Conservation (phyloP, 2,113 vertebrate genomes). For the Oreochromis tanganicae region DNA sequence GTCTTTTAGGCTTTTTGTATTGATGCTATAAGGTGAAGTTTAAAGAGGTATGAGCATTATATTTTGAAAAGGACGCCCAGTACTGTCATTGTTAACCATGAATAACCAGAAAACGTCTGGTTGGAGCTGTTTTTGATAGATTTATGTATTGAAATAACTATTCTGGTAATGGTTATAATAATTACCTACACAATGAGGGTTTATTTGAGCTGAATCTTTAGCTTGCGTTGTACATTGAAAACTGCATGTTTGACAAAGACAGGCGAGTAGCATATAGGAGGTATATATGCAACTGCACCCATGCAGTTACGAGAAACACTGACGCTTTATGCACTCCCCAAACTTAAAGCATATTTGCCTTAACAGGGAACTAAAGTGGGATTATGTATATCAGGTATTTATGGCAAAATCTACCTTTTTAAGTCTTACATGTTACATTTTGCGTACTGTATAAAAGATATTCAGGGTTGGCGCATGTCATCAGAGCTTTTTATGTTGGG, state of each 20-base stretch:
- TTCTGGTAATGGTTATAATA: conserved; percentile 6
- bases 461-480: conserved; percentile 45
- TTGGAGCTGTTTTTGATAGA: conserved; percentile 28
- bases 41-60: conserved; percentile 12
- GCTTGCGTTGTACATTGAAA: conserved; percentile 14
- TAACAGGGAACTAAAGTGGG: conserved; percentile 57
- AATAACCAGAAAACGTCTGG: conserved; percentile 22
- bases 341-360: conserved; percentile 68
- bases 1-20: conserved; percentile 48
- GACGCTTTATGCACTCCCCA: conserved; percentile 67
- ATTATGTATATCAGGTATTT: conserved; percentile 70
- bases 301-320: conserved; percentile 43
- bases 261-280: conserved; percentile 51
- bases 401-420: conserved; percentile 68
- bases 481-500: conserved; percentile 33
- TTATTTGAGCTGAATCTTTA: not conserved
- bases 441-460: conserved; percentile 50
- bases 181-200: not conserved
- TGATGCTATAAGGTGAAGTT: conserved; percentile 25
- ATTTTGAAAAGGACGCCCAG: conserved; percentile 23
- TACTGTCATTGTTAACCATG: not conserved
- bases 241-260: conserved; percentile 38
- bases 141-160: not conserved
- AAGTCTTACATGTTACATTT: conserved; percentile 55
- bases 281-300: conserved; percentile 62